Percentiles rank a stretch among this genome's conserved stretches.
phyloP scores from a whole-genome alignment of 2,888 invertebrate genomes.

The Dione juno region DNA sequence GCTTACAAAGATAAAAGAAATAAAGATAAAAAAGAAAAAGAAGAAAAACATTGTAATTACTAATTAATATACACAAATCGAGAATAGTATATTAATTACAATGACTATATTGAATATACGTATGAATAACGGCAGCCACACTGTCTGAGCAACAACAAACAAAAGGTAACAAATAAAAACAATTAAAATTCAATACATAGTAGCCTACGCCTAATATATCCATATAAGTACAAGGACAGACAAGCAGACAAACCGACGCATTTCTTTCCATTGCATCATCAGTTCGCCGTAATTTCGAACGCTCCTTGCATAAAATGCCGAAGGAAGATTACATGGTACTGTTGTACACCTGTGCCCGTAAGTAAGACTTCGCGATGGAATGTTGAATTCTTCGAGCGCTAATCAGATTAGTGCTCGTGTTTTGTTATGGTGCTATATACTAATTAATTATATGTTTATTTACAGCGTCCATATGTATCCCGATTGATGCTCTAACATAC shows the following conservation, averaged over 20 bases:
- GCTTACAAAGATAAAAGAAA: no score
- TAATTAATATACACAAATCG: no score
- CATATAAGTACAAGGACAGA: constrained; percentile 46
- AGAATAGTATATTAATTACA: no score
- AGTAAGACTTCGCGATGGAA: constrained; percentile 36
- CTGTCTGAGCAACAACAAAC: constrained; percentile 37
- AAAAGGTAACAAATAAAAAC: constrained; percentile 2
- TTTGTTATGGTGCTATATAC: neutral
- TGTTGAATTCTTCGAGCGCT: constrained; percentile 28
- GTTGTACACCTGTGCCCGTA: constrained; percentile 33
- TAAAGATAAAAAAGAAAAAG: no score
- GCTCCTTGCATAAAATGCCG: constrained; percentile 42
- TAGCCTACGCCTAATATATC: constrained; percentile 22
- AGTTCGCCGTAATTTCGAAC: constrained; percentile 49
- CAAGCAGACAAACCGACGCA: constrained; percentile 49
- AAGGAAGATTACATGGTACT: constrained; percentile 25
- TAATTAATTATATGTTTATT: neutral
- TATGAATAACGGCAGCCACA: constrained; percentile 23
- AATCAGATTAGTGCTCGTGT: constrained; percentile 25
- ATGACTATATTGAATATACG: neutral
- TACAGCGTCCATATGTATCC: no score
- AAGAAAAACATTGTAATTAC: no score
- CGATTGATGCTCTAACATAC: no score
- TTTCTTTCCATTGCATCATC: constrained; percentile 48
- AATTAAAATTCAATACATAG: constrained; percentile 37